These are phyloP conservation scores for Morone chrysops DNA, from an alignment of 2,113 vertebrate species.

Conservation along the genomic window DNA sequence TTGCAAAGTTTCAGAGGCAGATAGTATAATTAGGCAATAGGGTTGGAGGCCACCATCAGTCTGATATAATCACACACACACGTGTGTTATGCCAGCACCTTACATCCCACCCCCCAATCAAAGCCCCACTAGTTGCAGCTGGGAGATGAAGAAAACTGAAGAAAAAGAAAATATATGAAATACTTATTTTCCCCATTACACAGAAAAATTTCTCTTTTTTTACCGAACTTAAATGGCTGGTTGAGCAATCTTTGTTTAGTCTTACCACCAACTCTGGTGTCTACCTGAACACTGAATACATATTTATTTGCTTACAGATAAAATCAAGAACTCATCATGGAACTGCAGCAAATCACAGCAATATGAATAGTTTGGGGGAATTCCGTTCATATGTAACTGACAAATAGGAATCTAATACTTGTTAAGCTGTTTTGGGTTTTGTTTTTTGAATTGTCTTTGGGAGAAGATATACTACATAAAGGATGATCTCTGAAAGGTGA, in stretches of 20 bases:
- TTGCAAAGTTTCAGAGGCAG: neutral
- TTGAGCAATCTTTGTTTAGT: too few species aligned
- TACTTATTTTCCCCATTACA: too few species aligned
- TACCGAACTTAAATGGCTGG: too few species aligned
- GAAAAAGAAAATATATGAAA: too few species aligned
- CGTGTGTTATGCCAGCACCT: too few species aligned
- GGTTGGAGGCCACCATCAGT: too few species aligned
- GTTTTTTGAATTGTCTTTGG: neutral
- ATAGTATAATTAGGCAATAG: neutral
- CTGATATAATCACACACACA: too few species aligned
- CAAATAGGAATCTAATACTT: neutral
- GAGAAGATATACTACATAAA: neutral
- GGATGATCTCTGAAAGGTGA: neutral
- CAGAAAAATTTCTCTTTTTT: too few species aligned
- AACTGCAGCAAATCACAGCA: neutral
- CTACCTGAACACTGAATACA: neutral
- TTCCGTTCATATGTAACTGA: neutral
- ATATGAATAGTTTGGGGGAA: neutral
- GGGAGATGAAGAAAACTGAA: too few species aligned
- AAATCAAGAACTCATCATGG: neutral
- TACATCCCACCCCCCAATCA: too few species aligned
- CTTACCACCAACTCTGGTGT: too few species aligned
- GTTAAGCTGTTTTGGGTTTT: slow-evolving; percentile 3
- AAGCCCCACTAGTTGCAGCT: too few species aligned
- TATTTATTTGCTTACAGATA: neutral